A percentile compares a stretch with the other conserved stretches of the same genome.
Evolutionary conservation across 2,797 vertebrate species (phyloP).

Genomic region (Nyctibius grandis): DNA sequence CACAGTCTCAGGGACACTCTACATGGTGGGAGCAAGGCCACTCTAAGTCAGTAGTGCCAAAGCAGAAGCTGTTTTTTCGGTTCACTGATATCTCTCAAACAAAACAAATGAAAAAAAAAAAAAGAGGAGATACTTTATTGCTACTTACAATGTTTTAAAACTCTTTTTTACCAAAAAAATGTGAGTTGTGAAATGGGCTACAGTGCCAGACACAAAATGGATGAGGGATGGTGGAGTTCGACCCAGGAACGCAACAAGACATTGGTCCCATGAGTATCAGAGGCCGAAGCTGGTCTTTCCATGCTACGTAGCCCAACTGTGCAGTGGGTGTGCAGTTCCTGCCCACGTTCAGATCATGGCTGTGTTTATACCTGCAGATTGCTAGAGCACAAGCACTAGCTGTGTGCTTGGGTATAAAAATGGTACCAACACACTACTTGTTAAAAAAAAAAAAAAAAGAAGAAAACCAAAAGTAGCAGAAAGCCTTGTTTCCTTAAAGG

Average conservation of each 20-base stretch:
- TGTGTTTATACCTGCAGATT: background rate
- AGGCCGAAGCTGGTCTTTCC: background rate
- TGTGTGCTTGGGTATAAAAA: background rate
- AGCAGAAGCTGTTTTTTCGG: background rate
- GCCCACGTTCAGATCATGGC: background rate
- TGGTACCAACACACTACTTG: background rate
- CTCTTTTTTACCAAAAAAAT: background rate
- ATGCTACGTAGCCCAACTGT: fast-evolving
- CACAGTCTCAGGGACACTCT: background rate
- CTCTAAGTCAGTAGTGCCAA: background rate
- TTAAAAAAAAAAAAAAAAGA: background rate
- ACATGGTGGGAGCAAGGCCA: background rate
- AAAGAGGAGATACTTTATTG: background rate
- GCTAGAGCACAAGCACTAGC: background rate
- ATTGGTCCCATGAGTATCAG: too few species aligned
- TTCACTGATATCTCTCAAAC: background rate
- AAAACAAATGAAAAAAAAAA: background rate
- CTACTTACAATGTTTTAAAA: background rate
- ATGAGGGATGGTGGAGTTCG: background rate
- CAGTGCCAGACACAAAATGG: background rate
- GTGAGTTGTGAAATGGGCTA: background rate
- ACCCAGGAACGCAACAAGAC: background rate
- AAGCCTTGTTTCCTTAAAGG: background rate
- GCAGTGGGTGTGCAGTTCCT: background rate
- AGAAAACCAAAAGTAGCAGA: background rate